These are phyloP conservation scores for Spilosoma lubricipeda DNA, from an alignment of 2,888 invertebrate species.

Conservation along the genomic window DNA sequence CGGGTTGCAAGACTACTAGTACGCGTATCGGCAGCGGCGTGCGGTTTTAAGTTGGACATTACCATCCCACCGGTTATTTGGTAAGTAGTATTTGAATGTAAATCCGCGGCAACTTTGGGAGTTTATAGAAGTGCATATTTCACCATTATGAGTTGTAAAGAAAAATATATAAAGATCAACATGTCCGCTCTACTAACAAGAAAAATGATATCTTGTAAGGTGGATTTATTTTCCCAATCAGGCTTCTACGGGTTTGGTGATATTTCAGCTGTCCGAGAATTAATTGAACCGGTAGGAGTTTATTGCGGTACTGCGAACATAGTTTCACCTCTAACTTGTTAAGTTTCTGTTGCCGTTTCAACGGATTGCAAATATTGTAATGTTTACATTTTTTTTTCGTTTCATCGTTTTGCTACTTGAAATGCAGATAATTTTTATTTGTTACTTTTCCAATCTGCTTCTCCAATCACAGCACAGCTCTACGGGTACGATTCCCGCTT, in stretches of 20 bases:
- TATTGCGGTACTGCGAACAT: background rate
- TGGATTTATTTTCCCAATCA: background rate
- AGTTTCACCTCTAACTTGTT: background rate
- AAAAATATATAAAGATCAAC: background rate
- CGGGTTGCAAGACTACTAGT: too few species aligned
- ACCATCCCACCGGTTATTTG: too few species aligned
- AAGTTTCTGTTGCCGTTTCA: background rate
- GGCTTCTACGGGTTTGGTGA: background rate
- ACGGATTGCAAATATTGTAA: background rate
- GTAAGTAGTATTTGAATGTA: too few species aligned
- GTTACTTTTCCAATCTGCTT: too few species aligned
- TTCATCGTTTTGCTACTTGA: background rate
- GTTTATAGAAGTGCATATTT: too few species aligned
- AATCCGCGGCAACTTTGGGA: too few species aligned
- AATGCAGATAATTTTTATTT: too few species aligned
- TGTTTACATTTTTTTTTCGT: background rate
- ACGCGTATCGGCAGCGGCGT: too few species aligned
- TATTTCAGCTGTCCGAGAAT: constrained; percentile 1
- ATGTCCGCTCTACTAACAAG: background rate
- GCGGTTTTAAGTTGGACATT: too few species aligned
- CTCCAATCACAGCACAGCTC: too few species aligned
- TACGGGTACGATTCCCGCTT: too few species aligned
- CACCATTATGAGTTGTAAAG: background rate
- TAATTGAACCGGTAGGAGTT: background rate
- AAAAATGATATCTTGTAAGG: background rate